Evolutionary conservation across 2,797 vertebrate species (phyloP), one percentile per base, ranked within the genome.

Genomic region (Scyliorhinus canicula): DNA sequence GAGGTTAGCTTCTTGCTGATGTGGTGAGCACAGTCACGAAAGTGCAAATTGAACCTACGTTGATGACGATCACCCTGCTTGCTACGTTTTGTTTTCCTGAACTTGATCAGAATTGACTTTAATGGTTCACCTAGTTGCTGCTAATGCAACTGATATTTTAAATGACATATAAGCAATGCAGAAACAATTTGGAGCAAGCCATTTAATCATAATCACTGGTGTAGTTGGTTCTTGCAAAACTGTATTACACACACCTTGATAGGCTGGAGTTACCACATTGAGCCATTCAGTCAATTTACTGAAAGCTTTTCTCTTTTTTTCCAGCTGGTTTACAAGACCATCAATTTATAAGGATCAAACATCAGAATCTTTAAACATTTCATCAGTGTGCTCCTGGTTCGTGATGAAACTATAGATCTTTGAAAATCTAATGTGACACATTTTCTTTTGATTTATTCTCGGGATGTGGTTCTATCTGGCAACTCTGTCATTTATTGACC

Each of bases 1-100:
- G 93, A 94, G 44, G 93, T 94, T 71, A 94, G n/a, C 47, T 14
- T 52, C 67, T 74, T 94, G 67, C 67, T 35, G 19, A 52, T 94
- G 93, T 74, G 65, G 88, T 91, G 44, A 35, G 31, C 26, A n/a
- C 16, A 74, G 65, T 94, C 65, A 94, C 16, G 93, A 52, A 28
- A 74, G 31, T 69, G 6, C 26, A 55, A 50, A 4, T 74, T 31
- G 28, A 74, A 44, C 7, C 21, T 35, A 19, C 24, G 1, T 65
- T 16, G 35, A 12, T 5, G 7, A 21, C 12, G 21, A 91, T 40
- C 40, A 60, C n/a, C 44, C 57, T 44, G 57, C 65, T 91, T 88
- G 52, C n/a, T 40, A 7, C 4, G 65, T n/a, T 91, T 28, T 8
- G 55, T 60, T 86, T 86, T 16, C 55, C 11, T 88, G 85, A 88